Conservation (phyloP, 2,113 vertebrate genomes). For the Phrynosoma blainvillii region DNA sequence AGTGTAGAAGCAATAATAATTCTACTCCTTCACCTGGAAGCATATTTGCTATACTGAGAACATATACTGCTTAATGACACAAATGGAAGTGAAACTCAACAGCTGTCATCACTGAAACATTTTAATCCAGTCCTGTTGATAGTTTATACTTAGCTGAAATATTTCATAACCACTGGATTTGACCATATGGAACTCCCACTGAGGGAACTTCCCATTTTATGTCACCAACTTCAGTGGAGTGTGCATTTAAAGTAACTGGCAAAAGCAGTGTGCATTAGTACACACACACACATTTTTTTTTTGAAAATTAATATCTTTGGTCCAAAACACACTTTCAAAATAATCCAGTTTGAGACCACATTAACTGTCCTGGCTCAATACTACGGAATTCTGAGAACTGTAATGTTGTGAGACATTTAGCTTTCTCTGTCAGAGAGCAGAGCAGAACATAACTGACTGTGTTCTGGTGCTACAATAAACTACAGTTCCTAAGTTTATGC, state of each 20-base stretch:
- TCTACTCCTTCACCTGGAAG: neutral
- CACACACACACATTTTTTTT: neutral
- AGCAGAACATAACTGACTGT: too few relatives aligned
- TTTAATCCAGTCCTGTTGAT: constrained; percentile 23
- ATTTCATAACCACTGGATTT: neutral
- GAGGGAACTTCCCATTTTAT: neutral
- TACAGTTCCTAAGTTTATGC: neutral
- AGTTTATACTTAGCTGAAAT: constrained; percentile 23
- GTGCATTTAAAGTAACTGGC: constrained; percentile 1
- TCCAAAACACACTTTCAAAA: too few relatives aligned
- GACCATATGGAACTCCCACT: neutral
- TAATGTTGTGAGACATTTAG: too few relatives aligned
- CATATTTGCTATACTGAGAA: neutral
- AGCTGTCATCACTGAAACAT: constrained; percentile 19
- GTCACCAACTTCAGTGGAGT: neutral
- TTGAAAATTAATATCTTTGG: neutral
- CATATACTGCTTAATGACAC: constrained; percentile 1
- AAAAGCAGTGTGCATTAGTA: neutral
- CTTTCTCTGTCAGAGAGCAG: too few relatives aligned
- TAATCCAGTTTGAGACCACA: too few relatives aligned
- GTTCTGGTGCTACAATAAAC: neutral
- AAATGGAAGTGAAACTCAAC: neutral
- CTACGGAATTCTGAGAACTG: too few relatives aligned
- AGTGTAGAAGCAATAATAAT: neutral
- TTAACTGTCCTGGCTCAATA: too few relatives aligned